Evolutionary conservation across 2,888 invertebrate genomes (phyloP), one percentile per base, ranked within the genome.

Genomic region (Lumbricus terrestris): DNA sequence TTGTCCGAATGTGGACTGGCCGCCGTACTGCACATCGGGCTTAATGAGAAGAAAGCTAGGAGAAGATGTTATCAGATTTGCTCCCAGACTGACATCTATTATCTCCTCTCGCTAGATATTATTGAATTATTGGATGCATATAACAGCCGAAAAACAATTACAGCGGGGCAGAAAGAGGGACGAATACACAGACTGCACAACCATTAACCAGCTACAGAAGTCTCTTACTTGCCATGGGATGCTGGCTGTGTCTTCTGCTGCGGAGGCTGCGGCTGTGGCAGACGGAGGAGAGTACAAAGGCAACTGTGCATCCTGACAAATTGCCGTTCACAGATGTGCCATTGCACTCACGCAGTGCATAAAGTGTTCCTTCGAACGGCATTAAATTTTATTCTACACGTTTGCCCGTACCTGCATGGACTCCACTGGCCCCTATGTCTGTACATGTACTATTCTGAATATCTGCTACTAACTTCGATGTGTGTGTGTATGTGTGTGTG

Each of bases 31-130:
- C 13, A 69, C 69, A n/a, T 29, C n/a, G 11, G 29, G 69, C 69
- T 29, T 69, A 69, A 69, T 69, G 69, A 69, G 69, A 11, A 69
- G 69, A 69, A 69, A 69, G n/a, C 69, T 69, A 69, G 16, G n/a
- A 69, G n/a, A n/a, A 69, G n/a, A 69, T 69, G 29, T 69, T 69
- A 69, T 69, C 69, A 69, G 69, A 69, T 69, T 69, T 69, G 69
- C 69, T 69, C n/a, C n/a, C 69, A 69, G 69, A 69, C 69, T 69
- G 69, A n/a, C 69, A n/a, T 69, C 69, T 69, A 69, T 69, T 69
- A 69, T 69, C 69, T 69, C 69, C 69, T n/a, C n/a, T 69, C 69
- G 69, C 69, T 69, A 69, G 69, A 69, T 69, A 69, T 69, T 69
- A 69, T 69, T 69, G 69, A 69, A 69, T 69, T 69, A 69, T n/a